These are phyloP conservation scores for Zeus faber DNA, from an alignment of 2,113 vertebrate genomes.

Conservation along the genomic window DNA sequence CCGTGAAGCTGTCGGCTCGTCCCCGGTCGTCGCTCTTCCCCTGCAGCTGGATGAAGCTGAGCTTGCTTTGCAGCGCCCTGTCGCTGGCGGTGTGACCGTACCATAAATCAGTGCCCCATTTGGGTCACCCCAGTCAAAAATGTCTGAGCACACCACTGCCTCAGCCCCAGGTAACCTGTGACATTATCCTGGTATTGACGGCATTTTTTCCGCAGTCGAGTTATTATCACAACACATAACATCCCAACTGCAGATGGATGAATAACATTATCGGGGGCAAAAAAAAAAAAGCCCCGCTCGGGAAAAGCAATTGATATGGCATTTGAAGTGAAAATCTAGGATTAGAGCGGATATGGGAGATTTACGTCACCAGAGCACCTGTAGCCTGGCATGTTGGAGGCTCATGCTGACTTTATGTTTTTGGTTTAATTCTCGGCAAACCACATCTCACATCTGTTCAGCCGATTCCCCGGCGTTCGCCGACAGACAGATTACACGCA, in stretches of 20 bases:
- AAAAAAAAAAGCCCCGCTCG: slow-evolving; percentile 12
- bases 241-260: background rate
- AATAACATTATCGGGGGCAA: slow-evolving; percentile 8
- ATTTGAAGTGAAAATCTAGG: slow-evolving; percentile 24
- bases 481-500: background rate
- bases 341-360: slow-evolving; percentile 31
- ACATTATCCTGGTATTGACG: no score
- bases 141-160: no score
- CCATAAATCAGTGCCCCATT: no score
- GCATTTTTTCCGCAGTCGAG: no score
- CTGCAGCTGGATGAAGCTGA: no score
- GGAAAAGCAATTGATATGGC: slow-evolving; percentile 20
- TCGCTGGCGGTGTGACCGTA: no score
- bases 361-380: slow-evolving; percentile 29
- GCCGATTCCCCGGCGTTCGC: background rate
- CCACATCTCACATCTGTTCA: slow-evolving; percentile 10
- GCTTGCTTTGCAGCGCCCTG: no score
- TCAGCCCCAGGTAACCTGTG: no score
- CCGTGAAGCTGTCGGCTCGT: no score
- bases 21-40: no score
- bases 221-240: no score
- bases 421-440: slow-evolving; percentile 7
- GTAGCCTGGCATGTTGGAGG: slow-evolving; percentile 20
- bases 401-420: slow-evolving; percentile 9
- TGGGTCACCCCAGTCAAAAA: no score